Conservation (phyloP, 2,888 invertebrate species). For the Ormyrus rosae region DNA sequence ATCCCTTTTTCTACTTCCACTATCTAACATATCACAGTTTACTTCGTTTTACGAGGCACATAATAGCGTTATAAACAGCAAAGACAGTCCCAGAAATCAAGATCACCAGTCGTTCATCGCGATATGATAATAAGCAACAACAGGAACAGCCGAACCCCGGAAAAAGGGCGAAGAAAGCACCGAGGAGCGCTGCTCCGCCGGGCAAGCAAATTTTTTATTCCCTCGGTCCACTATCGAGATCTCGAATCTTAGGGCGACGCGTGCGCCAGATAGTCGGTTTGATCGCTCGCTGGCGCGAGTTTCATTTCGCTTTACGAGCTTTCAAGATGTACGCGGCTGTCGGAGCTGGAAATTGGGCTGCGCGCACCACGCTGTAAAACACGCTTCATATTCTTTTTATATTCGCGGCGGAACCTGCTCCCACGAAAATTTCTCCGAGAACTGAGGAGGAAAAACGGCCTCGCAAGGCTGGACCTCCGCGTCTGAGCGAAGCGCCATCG, state of each 20-base stretch:
- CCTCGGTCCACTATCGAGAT: conserved; percentile 8
- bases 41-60: conserved; percentile 55
- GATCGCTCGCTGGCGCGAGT: conserved; percentile 70
- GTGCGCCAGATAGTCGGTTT: conserved; percentile 61
- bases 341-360: conserved; percentile 56
- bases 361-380: conserved; percentile 61
- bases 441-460: conserved; percentile 7
- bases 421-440: conserved; percentile 56
- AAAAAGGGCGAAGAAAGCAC: neutral
- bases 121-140: conserved; percentile 55
- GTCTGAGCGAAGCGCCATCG: conserved; percentile 9
- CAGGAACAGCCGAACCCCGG: neutral
- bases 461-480: neutral
- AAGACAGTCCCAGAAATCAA: conserved; percentile 49
- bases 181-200: conserved; percentile 37
- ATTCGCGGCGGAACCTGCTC: conserved; percentile 11
- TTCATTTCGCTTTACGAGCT: conserved; percentile 75
- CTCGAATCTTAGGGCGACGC: conserved; percentile 16
- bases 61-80: conserved; percentile 57
- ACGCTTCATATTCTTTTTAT: conserved; percentile 65
- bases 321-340: conserved; percentile 66
- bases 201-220: conserved; percentile 44
- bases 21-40: conserved; percentile 42
- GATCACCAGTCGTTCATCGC: conserved; percentile 49
- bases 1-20: neutral